Evolutionary conservation across 2,797 vertebrate genomes (phyloP).

Genomic region (Gymnopithys bicolor): DNA sequence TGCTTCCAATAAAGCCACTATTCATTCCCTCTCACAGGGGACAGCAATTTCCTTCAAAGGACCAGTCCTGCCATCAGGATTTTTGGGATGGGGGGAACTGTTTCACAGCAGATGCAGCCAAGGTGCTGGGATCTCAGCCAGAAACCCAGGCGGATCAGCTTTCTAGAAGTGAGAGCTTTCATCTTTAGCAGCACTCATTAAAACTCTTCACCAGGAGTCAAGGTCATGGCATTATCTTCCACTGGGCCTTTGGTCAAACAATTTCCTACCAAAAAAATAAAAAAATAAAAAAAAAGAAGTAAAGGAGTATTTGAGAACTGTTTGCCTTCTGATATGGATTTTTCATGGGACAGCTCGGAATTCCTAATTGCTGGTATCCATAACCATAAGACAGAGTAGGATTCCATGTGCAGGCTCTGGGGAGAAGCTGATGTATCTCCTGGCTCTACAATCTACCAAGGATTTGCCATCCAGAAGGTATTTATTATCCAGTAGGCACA

Average conservation of each 20-base stretch:
- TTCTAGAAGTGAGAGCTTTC: background rate
- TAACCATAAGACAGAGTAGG: background rate
- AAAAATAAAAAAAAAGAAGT: background rate
- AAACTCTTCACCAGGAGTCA: background rate
- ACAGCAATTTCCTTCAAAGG: background rate
- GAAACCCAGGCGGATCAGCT: background rate
- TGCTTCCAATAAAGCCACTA: background rate
- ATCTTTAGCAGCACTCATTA: background rate
- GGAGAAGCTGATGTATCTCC: background rate
- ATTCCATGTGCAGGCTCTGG: background rate
- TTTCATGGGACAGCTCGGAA: background rate
- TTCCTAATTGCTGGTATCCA: background rate
- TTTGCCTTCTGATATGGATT: background rate
- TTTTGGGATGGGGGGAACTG: accelerated
- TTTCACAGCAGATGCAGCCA: background rate
- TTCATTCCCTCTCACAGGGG: background rate
- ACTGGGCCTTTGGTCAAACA: background rate
- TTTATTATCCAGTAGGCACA: background rate
- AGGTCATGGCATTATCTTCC: background rate
- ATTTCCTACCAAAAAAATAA: background rate
- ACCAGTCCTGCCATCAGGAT: background rate
- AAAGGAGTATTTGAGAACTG: background rate
- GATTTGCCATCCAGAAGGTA: background rate
- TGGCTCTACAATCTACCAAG: background rate
- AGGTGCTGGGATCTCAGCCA: background rate